Base-by-base conservation (phyloP, 2,113 vertebrate species). In the Myotis brandtii region DNA sequence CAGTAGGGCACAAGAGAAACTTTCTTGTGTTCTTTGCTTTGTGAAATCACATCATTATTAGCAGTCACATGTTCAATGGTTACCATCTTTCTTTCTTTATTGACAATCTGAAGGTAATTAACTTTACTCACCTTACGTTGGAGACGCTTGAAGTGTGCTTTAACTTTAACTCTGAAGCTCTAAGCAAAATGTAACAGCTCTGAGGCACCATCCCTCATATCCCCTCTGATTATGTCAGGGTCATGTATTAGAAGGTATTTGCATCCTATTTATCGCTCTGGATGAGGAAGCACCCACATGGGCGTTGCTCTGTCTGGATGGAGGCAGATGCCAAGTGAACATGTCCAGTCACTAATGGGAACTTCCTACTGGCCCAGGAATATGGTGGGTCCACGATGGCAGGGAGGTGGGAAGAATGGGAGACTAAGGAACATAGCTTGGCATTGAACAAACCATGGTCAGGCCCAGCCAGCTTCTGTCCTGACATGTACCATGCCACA, bases 191-290 rank as follows among this genome's bases (percentile, higher is more conserved):
- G 72, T 27, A 52, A 54, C 52, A 87, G 66, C 48, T 94, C 81
- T 66, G 54, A 70, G 64, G 16, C 27, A 30, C 66, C 2, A 59
- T 73, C 86, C 0, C 1, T 94, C 93, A 52, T 50, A 37, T 75
- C 75, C 75, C 89, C 69, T 37, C 59, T 89, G 40, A n/a, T 70
- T 87, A 27, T 27, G 70, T 48, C 94, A 91, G 50, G 88, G 12
- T 32, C 59, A 20, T 32, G 27, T 64, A 86, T 91, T 80, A 95
- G 82, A 96, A 87, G 46, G 64, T 84, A 98, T 98, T 98, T 98
- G 97, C 97, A 98, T 98, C 52, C 40, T 2, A 2, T 27, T 97
- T 76, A 95, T 96, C 87, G 80, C 37, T 89, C 69, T 75, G 73
- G 50, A 94, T 80, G 92, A 95, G 96, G 93, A 97, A 97, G 92